These are phyloP conservation scores for Craterocephalus amniculus DNA, from an alignment of 2,797 vertebrate species.

Conservation along the genomic window DNA sequence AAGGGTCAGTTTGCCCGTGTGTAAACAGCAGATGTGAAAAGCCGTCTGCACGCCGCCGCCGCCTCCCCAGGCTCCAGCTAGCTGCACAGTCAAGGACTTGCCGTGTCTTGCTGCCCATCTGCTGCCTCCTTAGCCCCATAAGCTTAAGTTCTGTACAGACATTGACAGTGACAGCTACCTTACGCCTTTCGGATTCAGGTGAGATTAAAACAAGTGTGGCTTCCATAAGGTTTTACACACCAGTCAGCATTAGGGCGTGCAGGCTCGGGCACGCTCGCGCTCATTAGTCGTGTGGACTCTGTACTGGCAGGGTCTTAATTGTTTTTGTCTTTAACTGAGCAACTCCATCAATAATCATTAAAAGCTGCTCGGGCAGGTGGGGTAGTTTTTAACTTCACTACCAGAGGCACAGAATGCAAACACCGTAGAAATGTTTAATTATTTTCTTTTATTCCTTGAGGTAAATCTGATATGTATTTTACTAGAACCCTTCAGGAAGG, in stretches of 20 bases:
- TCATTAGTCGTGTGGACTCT: conserved; percentile 78
- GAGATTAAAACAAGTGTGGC: conserved; percentile 70
- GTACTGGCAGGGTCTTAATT: conserved; percentile 76
- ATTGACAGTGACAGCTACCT: conserved; percentile 65
- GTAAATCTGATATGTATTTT: conserved; percentile 32
- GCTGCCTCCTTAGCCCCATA: conserved; percentile 52
- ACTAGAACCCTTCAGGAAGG: conserved; percentile 12
- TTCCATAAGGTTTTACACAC: conserved; percentile 72
- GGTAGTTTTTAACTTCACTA: conserved; percentile 50
- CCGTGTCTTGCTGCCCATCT: conserved; percentile 63
- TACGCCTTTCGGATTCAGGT: conserved; percentile 75
- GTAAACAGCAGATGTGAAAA: conserved; percentile 80
- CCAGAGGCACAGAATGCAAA: conserved; percentile 14
- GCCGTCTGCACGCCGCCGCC: conserved; percentile 53
- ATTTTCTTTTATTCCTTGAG: conserved; percentile 27
- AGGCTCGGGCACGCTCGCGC: conserved; percentile 62
- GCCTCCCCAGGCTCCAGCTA: conserved; percentile 48
- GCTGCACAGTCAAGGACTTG: conserved; percentile 62
- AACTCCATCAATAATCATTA: conserved; percentile 87
- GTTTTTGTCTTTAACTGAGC: conserved; percentile 84
- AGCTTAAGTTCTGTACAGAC: conserved; percentile 67
- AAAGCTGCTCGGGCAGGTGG: conserved; percentile 71
- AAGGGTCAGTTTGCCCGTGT: conserved; percentile 67
- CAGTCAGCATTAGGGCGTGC: conserved; percentile 67
- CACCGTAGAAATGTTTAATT: neutral